A percentile compares a stretch with the other conserved stretches of the same genome.
Conservation (phyloP, 1,140 invertebrate species). For the Ctenoplectra terminalis region DNA sequence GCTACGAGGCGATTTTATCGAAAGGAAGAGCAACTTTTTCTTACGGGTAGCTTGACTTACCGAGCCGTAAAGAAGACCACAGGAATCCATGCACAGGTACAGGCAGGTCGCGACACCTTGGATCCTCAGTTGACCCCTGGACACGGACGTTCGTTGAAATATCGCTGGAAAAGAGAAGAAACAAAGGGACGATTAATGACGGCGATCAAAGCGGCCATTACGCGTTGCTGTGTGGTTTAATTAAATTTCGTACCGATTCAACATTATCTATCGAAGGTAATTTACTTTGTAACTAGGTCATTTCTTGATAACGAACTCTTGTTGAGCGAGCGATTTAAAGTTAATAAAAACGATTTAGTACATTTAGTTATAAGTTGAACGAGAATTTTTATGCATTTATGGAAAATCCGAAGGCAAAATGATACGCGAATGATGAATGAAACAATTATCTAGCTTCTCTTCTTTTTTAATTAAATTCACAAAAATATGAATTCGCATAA, state of each 20-base stretch:
- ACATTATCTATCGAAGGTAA: too few relatives aligned
- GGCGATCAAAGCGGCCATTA: not conserved
- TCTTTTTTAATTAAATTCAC: too few relatives aligned
- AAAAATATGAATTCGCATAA: too few relatives aligned
- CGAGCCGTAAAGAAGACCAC: constrained; percentile 92
- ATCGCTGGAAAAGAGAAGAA: constrained; percentile 88
- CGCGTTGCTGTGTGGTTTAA: not conserved
- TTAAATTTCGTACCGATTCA: not conserved
- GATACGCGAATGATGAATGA: too few relatives aligned
- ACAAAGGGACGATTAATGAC: not conserved
- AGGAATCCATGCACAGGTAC: constrained; percentile 93
- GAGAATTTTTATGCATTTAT: too few relatives aligned
- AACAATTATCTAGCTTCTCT: too few relatives aligned
- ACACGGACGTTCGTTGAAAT: constrained; percentile 90
- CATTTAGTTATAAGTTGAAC: too few relatives aligned
- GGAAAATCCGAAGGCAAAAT: too few relatives aligned
- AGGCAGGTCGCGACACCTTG: constrained; percentile 92
- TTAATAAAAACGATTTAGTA: too few relatives aligned
- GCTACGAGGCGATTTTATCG: constrained; percentile 28
- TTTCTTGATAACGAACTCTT: too few relatives aligned
- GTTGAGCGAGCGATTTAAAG: too few relatives aligned
- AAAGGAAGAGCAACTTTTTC: constrained; percentile 34
- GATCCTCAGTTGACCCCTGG: constrained; percentile 90
- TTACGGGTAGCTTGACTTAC: constrained; percentile 84
- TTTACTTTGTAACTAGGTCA: too few relatives aligned